Evolutionary conservation across 2,888 invertebrate genomes (phyloP), one percentile per base, ranked within the genome.

Genomic region (Acutogordius australiensis): DNA sequence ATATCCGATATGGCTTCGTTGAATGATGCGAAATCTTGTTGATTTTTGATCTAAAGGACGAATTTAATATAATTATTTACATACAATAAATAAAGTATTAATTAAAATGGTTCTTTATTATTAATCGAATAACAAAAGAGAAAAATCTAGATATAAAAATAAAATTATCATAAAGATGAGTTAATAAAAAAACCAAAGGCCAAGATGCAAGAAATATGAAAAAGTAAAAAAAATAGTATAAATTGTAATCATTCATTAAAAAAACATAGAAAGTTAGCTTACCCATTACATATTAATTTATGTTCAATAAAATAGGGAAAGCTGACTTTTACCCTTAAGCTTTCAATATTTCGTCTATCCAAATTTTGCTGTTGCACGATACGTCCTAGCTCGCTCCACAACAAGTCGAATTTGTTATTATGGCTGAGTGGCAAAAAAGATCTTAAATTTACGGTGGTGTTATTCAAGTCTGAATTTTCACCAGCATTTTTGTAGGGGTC

Each of bases 1-100:
- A 29, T 29, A 8, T 57, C 58, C 4, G 29, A 29, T 18, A 57
- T 57, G 8, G 28, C 8, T 29, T 57, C 58, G 58, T 4, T 57
- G 26, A 57, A 57, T 4, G 58, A 29, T 8, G 58, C 58, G 26
- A 29, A 57, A 23, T 57, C 58, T 57, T 57, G 58, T 29, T 57
- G 58, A 13, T 28, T 57, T 29, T 57, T 57, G 28, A 57, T 30
- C 58, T 57, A 23, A n/a, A n/a, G 23, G 8, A 51, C 4, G 8
- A 51, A 51, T n/a, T 4, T n/a, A 51, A n/a, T 51, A 51, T 51
- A 8, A 23, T 51, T 51, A 8, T 51, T 51, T 51, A n/a, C 4
- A 4, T n/a, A 51, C 8, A 51, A 21, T 4, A n/a, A 4, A 13
- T 51, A 8, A 4, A 37, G n/a, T 13, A 13, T 37, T 37, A 13